Base-by-base conservation (phyloP, 64 coral and sea anemone species). In the Platygyra sinensis region DNA sequence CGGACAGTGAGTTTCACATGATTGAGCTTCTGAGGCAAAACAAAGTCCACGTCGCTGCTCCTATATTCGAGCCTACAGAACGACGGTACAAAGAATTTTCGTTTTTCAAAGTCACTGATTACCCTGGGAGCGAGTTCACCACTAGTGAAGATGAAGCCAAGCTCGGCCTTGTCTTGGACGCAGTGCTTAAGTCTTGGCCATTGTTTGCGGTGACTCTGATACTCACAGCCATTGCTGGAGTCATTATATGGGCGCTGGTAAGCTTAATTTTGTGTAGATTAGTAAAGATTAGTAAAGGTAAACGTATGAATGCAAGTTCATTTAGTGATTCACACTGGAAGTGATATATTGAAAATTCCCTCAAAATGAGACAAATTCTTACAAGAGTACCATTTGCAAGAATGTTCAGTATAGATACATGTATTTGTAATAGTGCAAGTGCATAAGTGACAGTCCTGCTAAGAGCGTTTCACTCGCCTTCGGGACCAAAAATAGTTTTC, bases 201-300 rank as follows among this genome's bases (percentile, higher is more conserved):
- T 73, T 90, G 65, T 60, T 90, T 36, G 89, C 89, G 7, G 72
- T 90, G 12, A 90, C 89, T 3, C 72, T 90, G 17, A 73, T 71
- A 19, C 89, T 90, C 17, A 82, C 89, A n/a, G 89, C 89, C 1
- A 90, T 90, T 82, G 77, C 89, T n/a, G 89, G 89, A n/a, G 82
- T 90, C 51, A 19, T 83, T 38, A 82, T 82, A 8, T 90, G 89
- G 89, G 78, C 78, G 51, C 59, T 80, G 78, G 89, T 83, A 51
- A 72, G 78, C n/a, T 30, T 57, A 36, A 36, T 36, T 36, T 1
- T 36, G 3, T 36, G 33, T 36, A 3, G 3, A 1, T 36, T 36
- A n/a, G n/a, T n/a, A n/a, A n/a, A n/a, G 33, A 36, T 36, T 36
- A 36, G 33, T 36, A 36, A 36, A 36, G 33, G 33, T 36, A 36